Base-by-base conservation (phyloP, 1,140 invertebrate genomes). In the Papilio xuthus region DNA sequence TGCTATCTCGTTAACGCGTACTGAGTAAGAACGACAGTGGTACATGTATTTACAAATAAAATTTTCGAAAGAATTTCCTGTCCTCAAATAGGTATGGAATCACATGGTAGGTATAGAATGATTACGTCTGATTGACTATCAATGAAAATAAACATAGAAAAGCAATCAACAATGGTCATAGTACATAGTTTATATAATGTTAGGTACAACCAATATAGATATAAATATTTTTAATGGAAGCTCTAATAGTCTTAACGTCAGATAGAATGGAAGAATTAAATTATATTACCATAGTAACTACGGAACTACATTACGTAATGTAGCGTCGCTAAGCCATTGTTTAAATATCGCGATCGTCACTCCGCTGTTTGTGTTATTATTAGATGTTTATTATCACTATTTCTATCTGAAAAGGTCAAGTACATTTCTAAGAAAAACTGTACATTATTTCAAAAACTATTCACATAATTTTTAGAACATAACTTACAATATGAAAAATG, bases 331-430 rank as follows among this genome's bases (percentile, higher is more conserved):
- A 67, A 67, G 60, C 26, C 26, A 67, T 67, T 67, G 60, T 67
- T 67, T 67, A 28, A 67, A 67, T 13, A 67, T 18, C 10, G 26
- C 60, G 60, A 67, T 67, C 60, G 60, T 67, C 26, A 28, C 60
- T 28, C 20, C 23, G 23, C 13, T 28, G 60, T 67, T 67, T 67
- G 60, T 26, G 12, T 60, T 67, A 18, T 28, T 67, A 67, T 28
- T 67, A 67, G 60, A 32, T 67, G 32, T 67, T 67, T 67, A 67
- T 67, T 67, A 67, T 15, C 60, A 32, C 60, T 67, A 67, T 67
- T 18, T 67, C 26, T 28, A 67, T 28, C 26, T 67, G 60, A 67
- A 67, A 32, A 28, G 23, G 60, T 67, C 60, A 67, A 67, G 60
- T 8, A 32, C 15, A 4, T 67, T 67, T 15, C 60, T 67, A 18